Evolutionary conservation across 37 sponge, comb jelly and placozoan genomes (phyloP).

Genomic region (Crambe crambe): DNA sequence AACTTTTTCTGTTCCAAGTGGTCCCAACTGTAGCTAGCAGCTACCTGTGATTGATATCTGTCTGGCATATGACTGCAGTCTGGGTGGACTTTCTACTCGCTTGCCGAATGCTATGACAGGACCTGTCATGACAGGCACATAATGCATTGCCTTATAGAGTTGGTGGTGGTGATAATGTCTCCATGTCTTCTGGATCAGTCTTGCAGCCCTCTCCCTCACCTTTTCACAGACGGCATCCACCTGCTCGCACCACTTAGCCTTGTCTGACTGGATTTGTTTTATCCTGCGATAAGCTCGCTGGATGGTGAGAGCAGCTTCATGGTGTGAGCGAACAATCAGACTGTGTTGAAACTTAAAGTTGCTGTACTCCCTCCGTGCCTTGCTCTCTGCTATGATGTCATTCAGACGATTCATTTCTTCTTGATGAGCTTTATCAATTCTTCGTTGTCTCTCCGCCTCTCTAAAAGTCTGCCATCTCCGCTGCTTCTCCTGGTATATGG

Average conservation of each 20-base stretch:
- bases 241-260: not conserved
- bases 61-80: conserved; percentile 38
- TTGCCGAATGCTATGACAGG: conserved; percentile 37
- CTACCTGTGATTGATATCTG: conserved; percentile 61
- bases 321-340: conserved; percentile 33
- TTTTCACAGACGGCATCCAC: not conserved
- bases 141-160: conserved; percentile 33
- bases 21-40: not conserved
- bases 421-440: conserved; percentile 56
- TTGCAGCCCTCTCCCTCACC: conserved; percentile 39
- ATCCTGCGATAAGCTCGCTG: conserved; percentile 54
- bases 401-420: conserved; percentile 50
- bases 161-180: conserved; percentile 21
- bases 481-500: conserved; percentile 36
- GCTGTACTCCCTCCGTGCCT: conserved; percentile 42
- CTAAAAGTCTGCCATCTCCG: conserved; percentile 55
- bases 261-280: not conserved
- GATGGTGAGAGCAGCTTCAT: conserved; percentile 56
- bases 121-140: conserved; percentile 37
- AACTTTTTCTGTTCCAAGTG: too few relatives aligned
- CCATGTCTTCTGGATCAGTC: conserved; percentile 58
- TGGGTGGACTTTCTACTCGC: not conserved
- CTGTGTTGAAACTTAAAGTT: conserved; percentile 36
- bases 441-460: conserved; percentile 55
- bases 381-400: conserved; percentile 51